A percentile compares a stretch with the other conserved stretches of the same genome.
These are phyloP conservation scores for Trematocara marginatum DNA, from an alignment of 2,113 vertebrate species.

Conservation along the genomic window DNA sequence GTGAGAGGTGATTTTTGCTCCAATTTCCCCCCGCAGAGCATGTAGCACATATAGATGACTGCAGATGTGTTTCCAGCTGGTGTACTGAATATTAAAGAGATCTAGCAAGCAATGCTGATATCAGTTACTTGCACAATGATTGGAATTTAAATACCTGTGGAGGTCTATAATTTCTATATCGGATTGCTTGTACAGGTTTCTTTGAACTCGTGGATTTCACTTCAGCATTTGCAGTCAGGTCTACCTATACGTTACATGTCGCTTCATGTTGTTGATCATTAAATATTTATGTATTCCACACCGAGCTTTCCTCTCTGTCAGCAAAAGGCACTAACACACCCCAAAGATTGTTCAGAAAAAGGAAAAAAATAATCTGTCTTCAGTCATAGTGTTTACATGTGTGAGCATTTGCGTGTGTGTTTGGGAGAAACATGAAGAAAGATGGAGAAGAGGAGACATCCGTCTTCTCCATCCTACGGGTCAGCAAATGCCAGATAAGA, in stretches of 20 bases:
- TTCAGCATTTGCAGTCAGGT: not conserved
- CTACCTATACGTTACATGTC: not conserved
- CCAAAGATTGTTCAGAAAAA: not conserved
- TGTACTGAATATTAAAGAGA: not conserved
- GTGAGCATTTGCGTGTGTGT: not conserved
- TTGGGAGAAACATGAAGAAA: not conserved
- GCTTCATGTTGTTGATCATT: not conserved
- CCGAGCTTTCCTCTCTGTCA: not conserved
- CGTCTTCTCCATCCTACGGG: not conserved
- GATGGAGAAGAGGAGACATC: not conserved
- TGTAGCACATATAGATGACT: not conserved
- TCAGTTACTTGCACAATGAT: not conserved
- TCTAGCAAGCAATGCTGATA: not conserved
- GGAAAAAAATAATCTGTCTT: not conserved
- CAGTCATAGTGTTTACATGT: not conserved
- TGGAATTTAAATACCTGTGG: not conserved
- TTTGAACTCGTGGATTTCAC: not conserved
- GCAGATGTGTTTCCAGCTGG: not conserved
- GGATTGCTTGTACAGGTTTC: not conserved
- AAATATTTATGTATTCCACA: conserved; percentile 19
- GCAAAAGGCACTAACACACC: not conserved
- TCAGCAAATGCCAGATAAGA: not conserved
- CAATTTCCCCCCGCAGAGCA: not conserved
- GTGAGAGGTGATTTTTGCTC: not conserved
- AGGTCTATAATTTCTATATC: not conserved